These are phyloP conservation scores for Margarornis squamiger DNA, from an alignment of 2,797 vertebrate genomes.

Conservation along the genomic window DNA sequence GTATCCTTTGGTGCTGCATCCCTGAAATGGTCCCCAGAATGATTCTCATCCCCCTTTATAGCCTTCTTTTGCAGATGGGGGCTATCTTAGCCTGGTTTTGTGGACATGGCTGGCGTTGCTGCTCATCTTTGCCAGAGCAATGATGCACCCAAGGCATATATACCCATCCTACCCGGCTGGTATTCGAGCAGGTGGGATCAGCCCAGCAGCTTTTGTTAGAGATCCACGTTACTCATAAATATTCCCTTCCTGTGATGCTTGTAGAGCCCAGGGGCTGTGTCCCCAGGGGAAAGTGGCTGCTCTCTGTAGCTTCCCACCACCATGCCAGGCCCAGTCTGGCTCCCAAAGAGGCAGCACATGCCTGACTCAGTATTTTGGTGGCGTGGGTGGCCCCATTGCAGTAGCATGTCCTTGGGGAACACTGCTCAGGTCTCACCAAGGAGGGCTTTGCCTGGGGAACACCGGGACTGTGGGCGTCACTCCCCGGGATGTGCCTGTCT, in stretches of 20 bases:
- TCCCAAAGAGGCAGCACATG: not conserved
- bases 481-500: not conserved
- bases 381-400: not conserved
- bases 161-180: not conserved
- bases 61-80: not conserved
- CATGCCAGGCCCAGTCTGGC: fast-evolving
- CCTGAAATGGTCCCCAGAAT: not conserved
- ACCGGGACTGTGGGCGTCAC: fast-evolving
- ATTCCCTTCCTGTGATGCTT: not conserved
- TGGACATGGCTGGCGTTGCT: not conserved
- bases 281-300: not conserved
- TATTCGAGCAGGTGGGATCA: not conserved
- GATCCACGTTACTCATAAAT: not conserved
- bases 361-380: not conserved
- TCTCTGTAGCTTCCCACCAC: fast-evolving
- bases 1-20: not conserved
- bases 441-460: not conserved
- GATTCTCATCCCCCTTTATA: fast-evolving
- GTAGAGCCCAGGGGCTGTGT: not conserved
- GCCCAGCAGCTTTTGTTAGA: not conserved
- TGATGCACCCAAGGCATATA: fast-evolving
- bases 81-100: not conserved
- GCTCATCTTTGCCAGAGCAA: not conserved
- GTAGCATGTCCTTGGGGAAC: not conserved
- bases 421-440: fast-evolving